Evolutionary conservation across 2,113 vertebrate genomes (phyloP).

Genomic region (Climacteris rufus): DNA sequence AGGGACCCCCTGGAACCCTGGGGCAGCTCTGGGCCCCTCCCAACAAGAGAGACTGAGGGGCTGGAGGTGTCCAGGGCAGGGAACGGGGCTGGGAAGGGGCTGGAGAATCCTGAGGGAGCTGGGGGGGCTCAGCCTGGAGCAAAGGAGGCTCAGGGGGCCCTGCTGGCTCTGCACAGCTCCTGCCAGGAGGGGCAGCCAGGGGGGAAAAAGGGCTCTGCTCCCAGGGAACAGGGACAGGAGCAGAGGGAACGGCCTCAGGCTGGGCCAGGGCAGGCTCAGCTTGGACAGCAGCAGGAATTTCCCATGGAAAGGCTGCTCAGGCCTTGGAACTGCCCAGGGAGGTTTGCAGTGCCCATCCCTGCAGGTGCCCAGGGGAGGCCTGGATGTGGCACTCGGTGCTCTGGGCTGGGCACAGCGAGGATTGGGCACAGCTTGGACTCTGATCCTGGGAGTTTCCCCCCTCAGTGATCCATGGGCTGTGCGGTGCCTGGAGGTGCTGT

Average conservation of each 20-base stretch:
- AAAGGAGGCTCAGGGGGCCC: background rate
- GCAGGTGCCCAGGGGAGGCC: background rate
- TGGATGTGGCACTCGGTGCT: rapidly evolving
- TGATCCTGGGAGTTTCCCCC: background rate
- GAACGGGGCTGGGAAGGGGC: background rate
- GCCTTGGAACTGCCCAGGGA: too few relatives aligned
- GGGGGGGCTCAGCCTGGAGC: background rate
- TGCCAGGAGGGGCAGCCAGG: background rate
- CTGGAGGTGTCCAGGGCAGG: background rate
- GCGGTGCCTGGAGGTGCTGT: background rate
- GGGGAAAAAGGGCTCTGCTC: background rate
- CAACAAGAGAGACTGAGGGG: background rate
- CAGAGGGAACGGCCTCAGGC: background rate
- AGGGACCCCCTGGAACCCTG: background rate
- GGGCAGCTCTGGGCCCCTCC: background rate
- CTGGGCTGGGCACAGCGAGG: background rate
- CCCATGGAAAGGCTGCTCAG: too few relatives aligned
- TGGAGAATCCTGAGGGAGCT: background rate
- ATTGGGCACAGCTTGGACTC: background rate
- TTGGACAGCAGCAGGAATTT: background rate
- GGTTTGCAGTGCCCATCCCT: background rate
- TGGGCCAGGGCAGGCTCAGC: background rate
- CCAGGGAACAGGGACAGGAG: background rate
- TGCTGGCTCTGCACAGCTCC: background rate
- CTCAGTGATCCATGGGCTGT: too few relatives aligned